phyloP scores from a whole-genome alignment of 2,888 invertebrate genomes.

The Ephialtes manifestator region DNA sequence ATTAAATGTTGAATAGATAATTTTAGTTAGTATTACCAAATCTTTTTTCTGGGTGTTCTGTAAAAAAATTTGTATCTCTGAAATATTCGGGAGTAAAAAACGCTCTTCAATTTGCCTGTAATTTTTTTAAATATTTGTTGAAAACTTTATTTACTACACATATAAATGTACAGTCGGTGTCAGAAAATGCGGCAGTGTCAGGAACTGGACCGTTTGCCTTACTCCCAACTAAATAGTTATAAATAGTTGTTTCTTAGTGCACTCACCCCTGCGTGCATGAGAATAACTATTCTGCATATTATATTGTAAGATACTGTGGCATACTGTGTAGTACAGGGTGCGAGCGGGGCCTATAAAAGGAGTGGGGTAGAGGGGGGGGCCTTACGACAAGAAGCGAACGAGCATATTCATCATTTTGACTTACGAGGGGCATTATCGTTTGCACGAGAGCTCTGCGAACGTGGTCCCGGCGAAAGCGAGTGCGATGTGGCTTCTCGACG shows the following conservation, averaged over 20 bases:
- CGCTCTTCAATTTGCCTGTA: too few relatives aligned
- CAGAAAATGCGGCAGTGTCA: too few relatives aligned
- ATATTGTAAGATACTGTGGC: conserved; percentile 37
- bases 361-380: conserved; percentile 57
- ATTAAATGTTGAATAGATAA: too few relatives aligned
- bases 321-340: conserved; percentile 20
- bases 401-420: conserved; percentile 82
- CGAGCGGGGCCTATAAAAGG: conserved; percentile 26
- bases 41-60: too few relatives aligned
- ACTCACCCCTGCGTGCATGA: not conserved
- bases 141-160: too few relatives aligned
- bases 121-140: too few relatives aligned
- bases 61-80: too few relatives aligned
- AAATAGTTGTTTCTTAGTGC: not conserved
- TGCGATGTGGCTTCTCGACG: conserved; percentile 42
- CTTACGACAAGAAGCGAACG: conserved; percentile 74
- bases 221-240: not conserved
- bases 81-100: too few relatives aligned
- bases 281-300: conserved; percentile 7
- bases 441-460: conserved; percentile 64
- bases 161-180: too few relatives aligned
- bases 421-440: conserved; percentile 82
- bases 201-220: too few relatives aligned
- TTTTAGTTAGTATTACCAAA: too few relatives aligned
- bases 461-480: conserved; percentile 31